Evolutionary conservation across 2,888 invertebrate species (phyloP).

Genomic region (Mellilla xanthometata): DNA sequence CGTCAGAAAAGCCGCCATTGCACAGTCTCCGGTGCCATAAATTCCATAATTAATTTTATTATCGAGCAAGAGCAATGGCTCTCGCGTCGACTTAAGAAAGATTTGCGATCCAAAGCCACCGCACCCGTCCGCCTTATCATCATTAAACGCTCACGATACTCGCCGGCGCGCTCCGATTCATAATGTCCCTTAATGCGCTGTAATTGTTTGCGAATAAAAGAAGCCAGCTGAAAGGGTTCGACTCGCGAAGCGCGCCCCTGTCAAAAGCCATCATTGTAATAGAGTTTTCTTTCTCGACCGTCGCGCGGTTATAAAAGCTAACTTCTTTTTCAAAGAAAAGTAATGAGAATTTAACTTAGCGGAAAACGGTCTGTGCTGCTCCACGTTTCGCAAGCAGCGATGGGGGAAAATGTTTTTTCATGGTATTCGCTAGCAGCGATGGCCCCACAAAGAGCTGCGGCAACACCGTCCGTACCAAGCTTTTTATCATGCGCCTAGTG

Average conservation of each 20-base stretch:
- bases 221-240: conserved; percentile 55
- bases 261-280: conserved; percentile 73
- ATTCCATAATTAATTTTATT: conserved; percentile 77
- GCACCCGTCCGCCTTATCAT: conserved; percentile 66
- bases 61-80: conserved; percentile 64
- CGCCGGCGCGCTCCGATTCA: conserved; percentile 50
- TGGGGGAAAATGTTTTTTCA: conserved; percentile 67
- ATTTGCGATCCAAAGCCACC: conserved; percentile 70
- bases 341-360: conserved; percentile 79
- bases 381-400: conserved; percentile 53
- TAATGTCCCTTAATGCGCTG: conserved; percentile 59
- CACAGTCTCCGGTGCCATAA: conserved; percentile 53
- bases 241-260: conserved; percentile 47
- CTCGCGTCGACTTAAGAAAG: conserved; percentile 69
- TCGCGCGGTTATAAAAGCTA: conserved; percentile 68
- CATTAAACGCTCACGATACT: conserved; percentile 69
- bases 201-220: conserved; percentile 70
- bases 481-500: conserved; percentile 63
- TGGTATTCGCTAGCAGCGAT: conserved; percentile 55
- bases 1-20: conserved; percentile 43
- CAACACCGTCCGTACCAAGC: conserved; percentile 44
- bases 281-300: conserved; percentile 68
- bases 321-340: conserved; percentile 73
- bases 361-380: conserved; percentile 65
- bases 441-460: conserved; percentile 57